phyloP scores from a whole-genome alignment of 1,140 invertebrate genomes.

The Holcopasites calliopsidis region DNA sequence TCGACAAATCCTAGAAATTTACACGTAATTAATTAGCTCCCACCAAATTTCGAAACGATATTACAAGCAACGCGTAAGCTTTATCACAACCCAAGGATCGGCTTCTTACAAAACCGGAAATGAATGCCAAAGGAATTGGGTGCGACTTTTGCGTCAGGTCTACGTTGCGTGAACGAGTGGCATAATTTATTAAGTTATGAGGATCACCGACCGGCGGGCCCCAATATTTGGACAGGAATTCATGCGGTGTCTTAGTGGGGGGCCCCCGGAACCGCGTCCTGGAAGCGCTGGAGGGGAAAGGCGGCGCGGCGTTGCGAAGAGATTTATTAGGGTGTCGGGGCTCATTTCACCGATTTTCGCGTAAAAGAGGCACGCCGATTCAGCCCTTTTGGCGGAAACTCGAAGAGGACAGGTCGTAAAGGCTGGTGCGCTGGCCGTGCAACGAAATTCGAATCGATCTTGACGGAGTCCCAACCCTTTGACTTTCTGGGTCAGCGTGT shows the following conservation, averaged over 20 bases:
- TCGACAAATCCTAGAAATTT: no score
- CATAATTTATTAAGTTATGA: constrained; percentile 25
- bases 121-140: no score
- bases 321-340: constrained; percentile 54
- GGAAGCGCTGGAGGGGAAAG: background rate
- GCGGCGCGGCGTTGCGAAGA: background rate
- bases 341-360: constrained; percentile 63
- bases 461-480: constrained; percentile 56
- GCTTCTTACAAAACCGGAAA: no score
- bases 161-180: no score
- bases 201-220: background rate
- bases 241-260: background rate
- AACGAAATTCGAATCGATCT: constrained; percentile 68
- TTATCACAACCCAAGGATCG: no score
- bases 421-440: constrained; percentile 41
- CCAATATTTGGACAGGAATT: constrained; percentile 34
- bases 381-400: constrained; percentile 45
- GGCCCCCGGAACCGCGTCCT: no score
- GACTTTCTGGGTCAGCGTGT: constrained; percentile 67
- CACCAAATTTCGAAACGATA: no score
- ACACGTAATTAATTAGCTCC: no score
- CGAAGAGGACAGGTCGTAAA: constrained; percentile 53
- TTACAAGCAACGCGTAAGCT: no score
- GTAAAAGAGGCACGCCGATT: constrained; percentile 54
- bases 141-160: no score